phyloP scores from a whole-genome alignment of 2,888 invertebrate genomes.

The Agrenia bidenticulata region DNA sequence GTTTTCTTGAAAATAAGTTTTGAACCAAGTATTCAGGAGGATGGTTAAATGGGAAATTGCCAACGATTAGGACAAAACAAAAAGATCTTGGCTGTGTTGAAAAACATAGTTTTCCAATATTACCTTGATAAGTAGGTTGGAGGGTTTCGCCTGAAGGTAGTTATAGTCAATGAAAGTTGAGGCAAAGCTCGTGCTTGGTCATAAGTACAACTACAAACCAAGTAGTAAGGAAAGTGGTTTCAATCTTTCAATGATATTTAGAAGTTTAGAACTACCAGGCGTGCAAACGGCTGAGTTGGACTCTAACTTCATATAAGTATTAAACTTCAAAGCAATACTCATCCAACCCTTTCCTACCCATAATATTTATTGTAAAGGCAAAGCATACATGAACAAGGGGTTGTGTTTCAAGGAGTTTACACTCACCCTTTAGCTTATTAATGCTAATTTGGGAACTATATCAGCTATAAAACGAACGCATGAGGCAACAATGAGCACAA shows the following conservation, averaged over 20 bases:
- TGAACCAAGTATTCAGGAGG: no score
- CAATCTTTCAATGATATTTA: constrained; percentile 13
- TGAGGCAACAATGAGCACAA: constrained; percentile 7
- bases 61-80: not conserved
- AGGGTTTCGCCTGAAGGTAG: constrained; percentile 23
- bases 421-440: constrained; percentile 1
- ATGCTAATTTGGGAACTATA: constrained; percentile 20
- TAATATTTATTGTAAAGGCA: no score
- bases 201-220: not conserved
- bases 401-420: constrained; percentile 10
- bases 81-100: not conserved
- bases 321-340: constrained; percentile 5
- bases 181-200: constrained; percentile 13
- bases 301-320: not conserved
- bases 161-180: constrained; percentile 15
- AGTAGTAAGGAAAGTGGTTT: constrained; percentile 19
- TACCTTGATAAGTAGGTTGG: constrained; percentile 25
- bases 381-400: constrained; percentile 7
- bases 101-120: constrained; percentile 21
- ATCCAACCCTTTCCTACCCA: constrained; percentile 22
- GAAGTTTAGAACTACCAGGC: constrained; percentile 2
- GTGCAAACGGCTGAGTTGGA: no score
- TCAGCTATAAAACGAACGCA: not conserved
- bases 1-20: no score
- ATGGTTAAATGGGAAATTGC: no score